Evolutionary conservation across 2,888 invertebrate species (phyloP).

Genomic region (Abrostola triplasia): DNA sequence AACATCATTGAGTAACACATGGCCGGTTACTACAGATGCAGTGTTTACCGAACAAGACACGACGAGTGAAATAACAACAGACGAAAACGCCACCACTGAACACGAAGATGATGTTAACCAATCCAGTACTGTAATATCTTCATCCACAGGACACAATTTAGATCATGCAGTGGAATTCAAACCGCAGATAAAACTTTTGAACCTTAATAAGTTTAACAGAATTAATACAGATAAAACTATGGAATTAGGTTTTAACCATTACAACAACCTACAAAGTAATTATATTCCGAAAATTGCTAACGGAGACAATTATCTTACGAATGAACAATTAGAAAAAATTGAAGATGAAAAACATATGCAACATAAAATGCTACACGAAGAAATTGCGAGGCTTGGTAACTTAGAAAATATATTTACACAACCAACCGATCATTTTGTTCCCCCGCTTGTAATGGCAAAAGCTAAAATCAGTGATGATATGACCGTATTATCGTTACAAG

Average conservation of each 20-base stretch:
- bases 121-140: constrained; percentile 58
- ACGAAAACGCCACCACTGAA: constrained; percentile 70
- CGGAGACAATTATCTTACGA: constrained; percentile 66
- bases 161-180: constrained; percentile 42
- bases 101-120: constrained; percentile 69
- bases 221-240: constrained; percentile 65
- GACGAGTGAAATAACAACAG: constrained; percentile 68
- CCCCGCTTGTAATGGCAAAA: constrained; percentile 86
- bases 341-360: constrained; percentile 80
- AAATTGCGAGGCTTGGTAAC: constrained; percentile 80
- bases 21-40: constrained; percentile 65
- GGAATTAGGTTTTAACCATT: constrained; percentile 62
- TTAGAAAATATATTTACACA: constrained; percentile 84
- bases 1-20: constrained; percentile 62
- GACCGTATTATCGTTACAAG: constrained; percentile 83
- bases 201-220: constrained; percentile 56
- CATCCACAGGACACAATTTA: constrained; percentile 53
- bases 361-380: constrained; percentile 81
- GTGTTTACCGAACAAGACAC: constrained; percentile 70
- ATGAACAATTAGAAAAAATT: constrained; percentile 73
- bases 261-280: constrained; percentile 78
- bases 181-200: constrained; percentile 38
- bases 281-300: constrained; percentile 72
- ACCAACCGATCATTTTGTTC: constrained; percentile 85
- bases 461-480: constrained; percentile 85